Conservation (phyloP, 2,797 vertebrate genomes). For the Pseudomugil gertrudae region DNA sequence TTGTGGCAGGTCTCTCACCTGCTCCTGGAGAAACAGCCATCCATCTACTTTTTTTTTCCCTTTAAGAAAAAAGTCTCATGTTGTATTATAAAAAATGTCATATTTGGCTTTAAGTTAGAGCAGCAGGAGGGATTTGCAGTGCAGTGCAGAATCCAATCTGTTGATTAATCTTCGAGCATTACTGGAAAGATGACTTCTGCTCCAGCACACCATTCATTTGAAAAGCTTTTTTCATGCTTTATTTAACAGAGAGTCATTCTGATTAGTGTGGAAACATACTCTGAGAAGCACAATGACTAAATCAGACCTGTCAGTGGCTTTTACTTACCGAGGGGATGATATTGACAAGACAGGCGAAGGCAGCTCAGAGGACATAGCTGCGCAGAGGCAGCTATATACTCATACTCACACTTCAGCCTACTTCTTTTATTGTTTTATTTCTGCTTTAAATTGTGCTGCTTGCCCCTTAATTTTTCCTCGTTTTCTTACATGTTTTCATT, state of each 20-base stretch:
- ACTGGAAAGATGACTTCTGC: constrained; percentile 87
- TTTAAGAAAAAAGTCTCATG: constrained; percentile 20
- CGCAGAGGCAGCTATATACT: constrained; percentile 2
- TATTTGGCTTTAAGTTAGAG: constrained; percentile 62
- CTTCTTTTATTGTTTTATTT: constrained; percentile 7
- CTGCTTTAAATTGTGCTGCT: neutral
- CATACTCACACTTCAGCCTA: neutral
- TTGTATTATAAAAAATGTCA: constrained; percentile 12
- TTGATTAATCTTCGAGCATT: constrained; percentile 88
- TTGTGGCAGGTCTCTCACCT: constrained; percentile 72
- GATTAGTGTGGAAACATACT: constrained; percentile 95
- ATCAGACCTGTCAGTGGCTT: constrained; percentile 88
- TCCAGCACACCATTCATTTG: constrained; percentile 87
- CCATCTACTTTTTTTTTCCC: constrained; percentile 37
- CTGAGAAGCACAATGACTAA: constrained; percentile 93
- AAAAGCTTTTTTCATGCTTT: constrained; percentile 99
- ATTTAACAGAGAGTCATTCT: constrained; percentile 98
- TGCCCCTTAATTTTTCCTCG: neutral
- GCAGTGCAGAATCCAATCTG: constrained; percentile 85
- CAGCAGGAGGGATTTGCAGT: constrained; percentile 72
- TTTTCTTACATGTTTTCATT: constrained; percentile 23
- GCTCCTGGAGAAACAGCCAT: constrained; percentile 33
- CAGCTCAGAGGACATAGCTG: constrained; percentile 35
- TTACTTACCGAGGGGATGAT: constrained; percentile 81
- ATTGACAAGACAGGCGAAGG: constrained; percentile 79